Evolutionary conservation across 2,888 invertebrate genomes (phyloP).

Genomic region (Catocala nupta): DNA sequence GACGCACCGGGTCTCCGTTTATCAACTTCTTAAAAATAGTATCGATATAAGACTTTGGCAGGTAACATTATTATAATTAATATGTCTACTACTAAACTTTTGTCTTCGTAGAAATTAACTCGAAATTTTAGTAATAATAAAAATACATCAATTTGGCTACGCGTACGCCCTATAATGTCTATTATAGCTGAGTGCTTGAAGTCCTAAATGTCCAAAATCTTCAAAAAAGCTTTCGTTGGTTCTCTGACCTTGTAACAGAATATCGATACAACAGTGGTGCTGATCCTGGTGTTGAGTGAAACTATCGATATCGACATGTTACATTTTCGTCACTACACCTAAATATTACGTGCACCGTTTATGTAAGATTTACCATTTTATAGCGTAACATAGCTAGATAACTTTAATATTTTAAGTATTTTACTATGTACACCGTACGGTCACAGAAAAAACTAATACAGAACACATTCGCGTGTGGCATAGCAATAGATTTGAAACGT

Average conservation of each 20-base stretch:
- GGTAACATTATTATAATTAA: background rate
- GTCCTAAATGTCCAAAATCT: background rate
- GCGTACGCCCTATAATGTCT: constrained; percentile 17
- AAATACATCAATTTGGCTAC: constrained; percentile 29
- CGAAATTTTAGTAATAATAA: too few species aligned
- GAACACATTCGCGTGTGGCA: background rate
- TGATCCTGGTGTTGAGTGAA: constrained; percentile 29
- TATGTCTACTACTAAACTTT: background rate
- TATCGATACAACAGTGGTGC: constrained; percentile 44
- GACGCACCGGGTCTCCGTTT: background rate
- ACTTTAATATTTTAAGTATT: constrained; percentile 30
- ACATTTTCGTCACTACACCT: constrained; percentile 46
- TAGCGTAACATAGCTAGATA: constrained; percentile 39
- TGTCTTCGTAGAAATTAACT: background rate
- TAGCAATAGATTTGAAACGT: constrained; percentile 6
- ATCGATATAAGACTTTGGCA: background rate
- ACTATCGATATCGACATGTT: constrained; percentile 35
- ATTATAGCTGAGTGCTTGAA: constrained; percentile 14
- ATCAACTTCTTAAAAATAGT: background rate
- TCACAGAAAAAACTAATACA: constrained; percentile 1
- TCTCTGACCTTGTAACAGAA: background rate
- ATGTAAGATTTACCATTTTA: constrained; percentile 44
- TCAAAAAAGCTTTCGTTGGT: constrained; percentile 27
- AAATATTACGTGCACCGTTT: constrained; percentile 43
- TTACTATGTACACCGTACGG: constrained; percentile 35